phyloP scores from a whole-genome alignment of 1,140 invertebrate species.

The Tetragnatha versicolor region DNA sequence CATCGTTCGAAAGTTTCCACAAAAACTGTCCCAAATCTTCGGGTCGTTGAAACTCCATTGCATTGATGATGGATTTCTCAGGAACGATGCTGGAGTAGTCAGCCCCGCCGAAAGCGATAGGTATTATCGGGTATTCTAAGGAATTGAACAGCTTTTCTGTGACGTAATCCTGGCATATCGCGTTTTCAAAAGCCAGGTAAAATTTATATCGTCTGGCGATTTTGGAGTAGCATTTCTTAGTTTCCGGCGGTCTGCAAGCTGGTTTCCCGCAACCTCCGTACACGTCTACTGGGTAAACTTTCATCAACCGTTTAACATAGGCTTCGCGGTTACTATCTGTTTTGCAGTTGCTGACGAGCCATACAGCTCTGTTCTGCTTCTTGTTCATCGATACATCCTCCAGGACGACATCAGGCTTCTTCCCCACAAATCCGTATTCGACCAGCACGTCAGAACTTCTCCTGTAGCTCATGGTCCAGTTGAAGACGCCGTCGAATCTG shows the following conservation, averaged over 20 bases:
- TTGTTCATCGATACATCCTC: not conserved
- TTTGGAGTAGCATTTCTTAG: slow-evolving; percentile 54
- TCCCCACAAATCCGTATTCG: slow-evolving; percentile 35
- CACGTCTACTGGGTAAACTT: slow-evolving; percentile 61
- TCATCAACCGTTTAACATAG: slow-evolving; percentile 58
- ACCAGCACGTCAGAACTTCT: slow-evolving; percentile 56
- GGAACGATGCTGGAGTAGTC: slow-evolving; percentile 59
- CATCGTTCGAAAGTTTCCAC: slow-evolving; percentile 9
- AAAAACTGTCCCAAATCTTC: slow-evolving; percentile 50
- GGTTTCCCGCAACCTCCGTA: slow-evolving; percentile 61
- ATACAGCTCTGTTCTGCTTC: slow-evolving; percentile 64
- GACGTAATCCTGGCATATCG: slow-evolving; percentile 65
- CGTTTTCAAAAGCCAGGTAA: slow-evolving; percentile 67
- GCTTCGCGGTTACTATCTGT: slow-evolving; percentile 58
- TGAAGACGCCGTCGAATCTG: slow-evolving; percentile 58
- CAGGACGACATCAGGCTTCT: not conserved
- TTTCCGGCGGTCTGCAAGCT: slow-evolving; percentile 57
- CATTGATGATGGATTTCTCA: slow-evolving; percentile 57
- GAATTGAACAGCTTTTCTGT: slow-evolving; percentile 65
- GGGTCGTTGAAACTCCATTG: slow-evolving; percentile 45
- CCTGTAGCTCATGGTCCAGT: slow-evolving; percentile 63
- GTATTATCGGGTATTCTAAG: slow-evolving; percentile 61
- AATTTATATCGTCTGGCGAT: slow-evolving; percentile 60
- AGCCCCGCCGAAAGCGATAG: slow-evolving; percentile 64
- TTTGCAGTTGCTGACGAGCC: slow-evolving; percentile 64